Conservation (phyloP, 2,797 vertebrate species). For the Lophotriccus pileatus region DNA sequence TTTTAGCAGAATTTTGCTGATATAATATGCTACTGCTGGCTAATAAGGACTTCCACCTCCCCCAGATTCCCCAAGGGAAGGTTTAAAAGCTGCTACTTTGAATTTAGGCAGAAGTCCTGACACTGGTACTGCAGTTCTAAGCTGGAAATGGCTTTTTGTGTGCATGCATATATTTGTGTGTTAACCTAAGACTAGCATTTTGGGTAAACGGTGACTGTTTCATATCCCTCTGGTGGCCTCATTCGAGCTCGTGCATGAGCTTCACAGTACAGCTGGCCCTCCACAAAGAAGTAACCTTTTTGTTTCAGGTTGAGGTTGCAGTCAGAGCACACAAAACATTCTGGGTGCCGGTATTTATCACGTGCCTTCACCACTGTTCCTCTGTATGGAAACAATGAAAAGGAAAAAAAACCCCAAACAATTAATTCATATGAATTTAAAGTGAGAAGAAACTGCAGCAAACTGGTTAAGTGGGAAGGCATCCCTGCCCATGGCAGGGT, state of each 20-base stretch:
- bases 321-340: conserved; percentile 95
- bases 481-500: neutral
- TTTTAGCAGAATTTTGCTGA: conserved; percentile 9
- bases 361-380: conserved; percentile 94
- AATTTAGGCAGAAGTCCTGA: neutral
- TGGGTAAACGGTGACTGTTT: conserved; percentile 86
- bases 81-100: conserved; percentile 39
- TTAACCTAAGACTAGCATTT: conserved; percentile 71
- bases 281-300: conserved; percentile 96
- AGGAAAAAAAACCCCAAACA: neutral
- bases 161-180: conserved; percentile 36
- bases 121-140: neutral
- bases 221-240: conserved; percentile 90
- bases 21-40: neutral
- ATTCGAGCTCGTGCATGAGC: conserved; percentile 86
- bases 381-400: conserved; percentile 59
- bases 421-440: neutral
- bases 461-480: rapidly evolving
- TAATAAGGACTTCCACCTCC: neutral
- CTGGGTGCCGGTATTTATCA: conserved; percentile 92
- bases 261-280: conserved; percentile 95
- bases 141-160: conserved; percentile 17
- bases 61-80: neutral
- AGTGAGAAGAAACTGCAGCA: neutral
- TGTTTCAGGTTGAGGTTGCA: conserved; percentile 96